Conservation (phyloP, 2,888 invertebrate genomes). For the Rotaria macrura region DNA sequence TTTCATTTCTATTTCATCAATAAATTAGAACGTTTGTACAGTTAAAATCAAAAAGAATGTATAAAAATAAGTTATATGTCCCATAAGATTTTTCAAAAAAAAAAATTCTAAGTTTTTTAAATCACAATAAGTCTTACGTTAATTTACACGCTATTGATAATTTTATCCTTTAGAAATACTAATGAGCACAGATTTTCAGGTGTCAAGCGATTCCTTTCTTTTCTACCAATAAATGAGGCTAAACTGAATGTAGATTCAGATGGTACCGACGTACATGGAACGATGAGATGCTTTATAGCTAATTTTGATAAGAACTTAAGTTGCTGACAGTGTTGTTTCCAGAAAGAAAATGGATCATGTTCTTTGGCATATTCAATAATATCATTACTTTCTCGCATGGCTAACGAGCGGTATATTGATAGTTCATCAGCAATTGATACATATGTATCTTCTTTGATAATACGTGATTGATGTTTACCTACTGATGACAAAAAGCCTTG, state of each 20-base stretch:
- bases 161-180: not conserved
- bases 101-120: not conserved
- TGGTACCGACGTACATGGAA: not conserved
- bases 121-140: not conserved
- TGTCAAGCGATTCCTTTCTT: not conserved
- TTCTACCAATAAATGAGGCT: not conserved
- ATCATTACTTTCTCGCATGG: too few relatives aligned
- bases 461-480: not conserved
- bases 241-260: not conserved
- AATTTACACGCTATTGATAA: not conserved
- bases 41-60: too few relatives aligned
- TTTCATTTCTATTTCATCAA: too few relatives aligned
- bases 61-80: not conserved
- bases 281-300: not conserved
- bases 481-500: not conserved
- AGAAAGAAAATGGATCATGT: not conserved
- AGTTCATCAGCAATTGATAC: not conserved
- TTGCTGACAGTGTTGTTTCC: not conserved
- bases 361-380: too few relatives aligned
- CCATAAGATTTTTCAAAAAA: not conserved
- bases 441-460: not conserved
- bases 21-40: too few relatives aligned
- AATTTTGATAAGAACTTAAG: not conserved
- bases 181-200: not conserved
- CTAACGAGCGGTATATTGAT: not conserved